A percentile compares a stretch with the other conserved stretches of the same genome.
Conservation (phyloP, 2,113 vertebrate genomes). For the Larimichthys polyactis region DNA sequence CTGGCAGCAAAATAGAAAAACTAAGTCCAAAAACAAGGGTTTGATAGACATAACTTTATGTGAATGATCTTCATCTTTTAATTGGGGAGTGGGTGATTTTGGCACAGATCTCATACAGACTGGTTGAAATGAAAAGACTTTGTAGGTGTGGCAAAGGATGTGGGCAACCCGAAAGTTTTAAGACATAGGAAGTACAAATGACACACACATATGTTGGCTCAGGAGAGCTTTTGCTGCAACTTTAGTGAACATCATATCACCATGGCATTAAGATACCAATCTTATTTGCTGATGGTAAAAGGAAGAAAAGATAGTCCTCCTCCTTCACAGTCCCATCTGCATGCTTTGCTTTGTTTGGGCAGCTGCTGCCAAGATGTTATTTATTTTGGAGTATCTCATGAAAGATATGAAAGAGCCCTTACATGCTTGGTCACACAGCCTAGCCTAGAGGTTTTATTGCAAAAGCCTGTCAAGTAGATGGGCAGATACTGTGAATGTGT, state of each 20-base stretch:
- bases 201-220: neutral
- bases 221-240: neutral
- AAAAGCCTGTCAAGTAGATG: neutral
- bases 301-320: slow-evolving; percentile 1
- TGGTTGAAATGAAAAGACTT: slow-evolving; percentile 23
- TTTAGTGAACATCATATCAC: slow-evolving; percentile 4
- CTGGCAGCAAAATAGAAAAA: slow-evolving; percentile 19
- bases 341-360: slow-evolving; percentile 36
- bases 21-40: slow-evolving; percentile 38
- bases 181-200: slow-evolving; percentile 29
- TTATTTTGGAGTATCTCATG: slow-evolving; percentile 31
- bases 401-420: slow-evolving; percentile 24
- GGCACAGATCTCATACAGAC: slow-evolving; percentile 36
- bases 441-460: neutral
- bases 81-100: slow-evolving; percentile 56
- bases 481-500: slow-evolving; percentile 5
- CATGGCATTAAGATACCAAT: neutral
- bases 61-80: slow-evolving; percentile 46
- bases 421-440: slow-evolving; percentile 29
- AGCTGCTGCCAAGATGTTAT: slow-evolving; percentile 28
- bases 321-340: slow-evolving; percentile 21
- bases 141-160: slow-evolving; percentile 52
- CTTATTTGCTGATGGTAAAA: slow-evolving; percentile 7
- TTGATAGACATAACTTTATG: slow-evolving; percentile 48
- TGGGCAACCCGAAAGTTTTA: slow-evolving; percentile 26